Base-by-base conservation (phyloP, 2,888 invertebrate species). In the Magallana nippona region DNA sequence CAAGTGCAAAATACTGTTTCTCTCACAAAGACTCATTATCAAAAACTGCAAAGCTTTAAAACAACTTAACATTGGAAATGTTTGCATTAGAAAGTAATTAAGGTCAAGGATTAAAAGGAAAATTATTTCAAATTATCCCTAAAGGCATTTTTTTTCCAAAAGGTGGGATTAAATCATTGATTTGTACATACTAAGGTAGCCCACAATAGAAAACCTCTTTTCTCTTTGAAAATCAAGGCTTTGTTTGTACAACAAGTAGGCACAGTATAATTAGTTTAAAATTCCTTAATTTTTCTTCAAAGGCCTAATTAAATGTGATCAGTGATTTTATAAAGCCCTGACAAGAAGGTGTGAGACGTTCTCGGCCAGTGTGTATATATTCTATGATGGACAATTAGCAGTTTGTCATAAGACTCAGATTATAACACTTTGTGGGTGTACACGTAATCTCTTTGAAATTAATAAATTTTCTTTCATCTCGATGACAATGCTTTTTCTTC, bases 221-320 rank as follows among this genome's bases (percentile, higher is more conserved):
- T 22, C 71, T 63, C 63, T 63, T 71, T 22, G 27, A 22, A 44
- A 44, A 44, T 44, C 44, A 44, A 44, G 44, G 15, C 71, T 32
- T 15, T 71, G 71, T 71, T 71, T 71, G 71, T 71, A 22, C 32
- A 71, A 71, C 27, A 71, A 71, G 22, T 71, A 71, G 71, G 71
- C 71, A 71, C 71, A 71, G 71, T 32, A 27, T 71, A 71, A 71
- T 71, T 71, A 71, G 71, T 71, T 71, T 71, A 71, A 71, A 71
- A 71, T 71, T 71, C 71, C 71, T 27, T 71, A 71, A 71, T 71
- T 71, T 71, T 71, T 71, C 60, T 71, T 71, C 71, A 71, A 71
- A 71, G 71, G 71, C 27, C 71, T 71, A 71, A 71, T 71, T 27
- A 71, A 32, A 71, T 27, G 27, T 71, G 27, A 71, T 71, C 71